Evolutionary conservation across 2,113 vertebrate species (phyloP).

Genomic region (Mesembrinibis cayennensis): DNA sequence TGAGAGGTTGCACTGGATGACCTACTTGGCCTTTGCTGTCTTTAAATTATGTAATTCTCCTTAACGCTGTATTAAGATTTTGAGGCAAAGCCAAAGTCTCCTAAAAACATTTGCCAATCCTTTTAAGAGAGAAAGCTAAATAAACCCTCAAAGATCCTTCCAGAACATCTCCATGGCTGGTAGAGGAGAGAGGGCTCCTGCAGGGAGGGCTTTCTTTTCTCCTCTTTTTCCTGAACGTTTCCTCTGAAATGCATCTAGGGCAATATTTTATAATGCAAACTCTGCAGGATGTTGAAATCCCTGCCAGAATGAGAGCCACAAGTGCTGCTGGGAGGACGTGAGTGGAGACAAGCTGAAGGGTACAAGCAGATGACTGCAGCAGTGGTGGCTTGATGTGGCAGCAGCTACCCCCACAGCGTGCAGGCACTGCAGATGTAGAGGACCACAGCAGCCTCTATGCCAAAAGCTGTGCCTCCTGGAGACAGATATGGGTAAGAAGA

Average conservation of each 20-base stretch:
- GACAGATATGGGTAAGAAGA: neutral
- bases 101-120: neutral
- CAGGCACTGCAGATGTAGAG: too few relatives aligned
- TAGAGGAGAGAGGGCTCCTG: neutral
- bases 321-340: neutral
- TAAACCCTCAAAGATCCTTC: neutral
- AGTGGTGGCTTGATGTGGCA: neutral
- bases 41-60: slow-evolving; percentile 30
- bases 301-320: neutral
- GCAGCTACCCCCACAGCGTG: neutral
- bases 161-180: neutral
- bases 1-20: neutral
- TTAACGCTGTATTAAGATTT: neutral
- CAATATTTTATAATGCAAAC: neutral
- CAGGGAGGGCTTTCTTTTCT: neutral
- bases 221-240: neutral
- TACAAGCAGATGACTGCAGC: neutral
- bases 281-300: neutral
- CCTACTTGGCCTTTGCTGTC: neutral
- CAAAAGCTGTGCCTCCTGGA: neutral
- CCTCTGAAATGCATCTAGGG: neutral
- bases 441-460: neutral
- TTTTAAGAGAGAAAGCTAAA: slow-evolving; percentile 3
- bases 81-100: neutral
- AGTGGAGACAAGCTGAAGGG: neutral